Evolutionary conservation across 2,888 invertebrate genomes (phyloP), one percentile per base, ranked within the genome.

Genomic region (Microdon myrmicae): DNA sequence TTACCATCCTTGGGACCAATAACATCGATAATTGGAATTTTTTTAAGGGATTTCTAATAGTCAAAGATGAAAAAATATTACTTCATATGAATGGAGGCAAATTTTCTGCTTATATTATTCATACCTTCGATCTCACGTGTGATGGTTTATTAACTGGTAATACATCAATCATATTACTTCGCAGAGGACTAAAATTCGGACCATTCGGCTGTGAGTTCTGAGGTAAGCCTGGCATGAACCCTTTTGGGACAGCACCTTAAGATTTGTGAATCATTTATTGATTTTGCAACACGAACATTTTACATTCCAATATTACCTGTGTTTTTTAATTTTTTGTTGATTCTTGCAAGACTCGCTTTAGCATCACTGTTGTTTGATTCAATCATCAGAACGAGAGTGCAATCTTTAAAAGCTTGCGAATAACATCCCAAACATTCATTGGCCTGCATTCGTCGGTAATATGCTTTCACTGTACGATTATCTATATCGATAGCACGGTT

Each of bases 351-450:
- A 39, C 78, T 76, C 9, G 75, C 75, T 68, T 82, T 83, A 0
- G 91, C 90, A 29, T 88, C 86, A 47, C 81, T 82, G 74, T 94
- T 95, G 20, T 86, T 84, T 0, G 94, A 91, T 71, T 95, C 93
- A n/a, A 92, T 76, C 70, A 83, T 81, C 23, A 94, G 76, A 0
- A 92, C 86, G 69, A 84, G 84, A 20, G 82, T 79, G 56, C 92
- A 84, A 78, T 95, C 94, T 19, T 80, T 79, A 25, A 86, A 83
- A 0, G 95, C 94, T 28, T 88, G 84, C 10, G 86, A 81, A 10
- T 88, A 83, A 31, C 90, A 88, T 17, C 89, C 87, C 0, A 93
- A 81, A 3, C 83, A 84, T 71, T 89, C 86, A 53, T 91, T 84
- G 1, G 88, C 92, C 53, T 86, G 85, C 69, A 91, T 92, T 68